phyloP scores from a whole-genome alignment of 2,797 vertebrate species.

The Melanotaenia pygmaea region DNA sequence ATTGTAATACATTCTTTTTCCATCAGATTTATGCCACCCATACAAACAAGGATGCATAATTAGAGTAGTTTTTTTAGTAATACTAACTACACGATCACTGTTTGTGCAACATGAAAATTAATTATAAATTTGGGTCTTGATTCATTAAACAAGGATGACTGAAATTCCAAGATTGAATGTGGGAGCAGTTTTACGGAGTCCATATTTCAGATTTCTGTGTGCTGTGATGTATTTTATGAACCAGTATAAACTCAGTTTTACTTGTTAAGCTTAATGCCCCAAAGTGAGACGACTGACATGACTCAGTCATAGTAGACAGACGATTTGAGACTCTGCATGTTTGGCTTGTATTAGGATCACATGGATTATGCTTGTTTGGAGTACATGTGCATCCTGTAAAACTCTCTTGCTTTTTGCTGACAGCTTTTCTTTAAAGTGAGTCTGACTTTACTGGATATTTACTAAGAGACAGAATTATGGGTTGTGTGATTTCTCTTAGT shows the following conservation, averaged over 20 bases:
- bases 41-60: conserved; percentile 2
- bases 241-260: conserved; percentile 2
- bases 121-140: neutral
- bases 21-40: neutral
- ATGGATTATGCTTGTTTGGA: neutral
- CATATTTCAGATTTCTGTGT: neutral
- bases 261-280: neutral
- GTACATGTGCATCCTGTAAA: neutral
- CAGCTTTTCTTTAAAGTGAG: neutral
- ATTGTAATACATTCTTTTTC: neutral
- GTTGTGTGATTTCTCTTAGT: neutral
- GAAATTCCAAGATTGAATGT: neutral
- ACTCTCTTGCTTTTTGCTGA: neutral
- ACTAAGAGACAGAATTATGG: neutral
- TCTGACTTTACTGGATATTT: neutral
- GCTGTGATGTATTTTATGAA: conserved; percentile 1
- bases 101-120: no score
- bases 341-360: conserved; percentile 29
- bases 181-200: no score
- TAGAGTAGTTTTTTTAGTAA: neutral
- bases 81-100: no score
- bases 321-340: conserved; percentile 47
- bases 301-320: conserved; percentile 6
- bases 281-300: neutral
- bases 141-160: neutral